Conservation (phyloP, 2,113 vertebrate genomes). For the Phycodurus eques region DNA sequence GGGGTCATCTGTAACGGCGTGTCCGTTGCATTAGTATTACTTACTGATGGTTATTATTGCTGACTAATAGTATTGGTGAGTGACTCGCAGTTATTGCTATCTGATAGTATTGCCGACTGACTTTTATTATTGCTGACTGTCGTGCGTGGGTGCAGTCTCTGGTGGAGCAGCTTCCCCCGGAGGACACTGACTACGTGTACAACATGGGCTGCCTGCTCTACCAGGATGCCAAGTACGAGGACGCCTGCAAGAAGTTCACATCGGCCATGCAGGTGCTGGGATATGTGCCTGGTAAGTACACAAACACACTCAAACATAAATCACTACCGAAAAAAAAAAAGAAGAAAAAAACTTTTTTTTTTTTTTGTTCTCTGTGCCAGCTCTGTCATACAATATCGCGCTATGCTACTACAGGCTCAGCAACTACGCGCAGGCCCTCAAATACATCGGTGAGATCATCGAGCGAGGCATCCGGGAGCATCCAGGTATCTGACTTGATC, state of each 20-base stretch:
- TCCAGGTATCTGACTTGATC: conserved; percentile 63
- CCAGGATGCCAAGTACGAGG: conserved; percentile 86
- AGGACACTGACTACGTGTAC: conserved; percentile 80
- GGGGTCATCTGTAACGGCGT: too few species aligned
- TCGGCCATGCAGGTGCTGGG: conserved; percentile 84
- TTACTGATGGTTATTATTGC: neutral
- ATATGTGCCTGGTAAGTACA: conserved; percentile 76
- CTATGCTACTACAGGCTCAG: conserved; percentile 85
- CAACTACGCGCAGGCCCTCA: conserved; percentile 81
- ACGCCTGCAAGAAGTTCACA: conserved; percentile 84
- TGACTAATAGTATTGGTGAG: neutral
- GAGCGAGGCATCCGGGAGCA: conserved; percentile 87
- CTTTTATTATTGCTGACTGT: neutral
- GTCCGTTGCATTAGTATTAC: too few species aligned
- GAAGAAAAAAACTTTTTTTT: neutral
- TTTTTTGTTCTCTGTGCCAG: conserved; percentile 34
- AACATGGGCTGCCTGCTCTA: conserved; percentile 90
- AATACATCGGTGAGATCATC: conserved; percentile 85
- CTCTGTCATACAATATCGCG: conserved; percentile 90
- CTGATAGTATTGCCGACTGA: neutral
- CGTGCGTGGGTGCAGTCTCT: conserved; percentile 67
- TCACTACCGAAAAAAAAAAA: neutral
- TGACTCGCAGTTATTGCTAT: neutral
- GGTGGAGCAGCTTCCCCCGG: conserved; percentile 84
- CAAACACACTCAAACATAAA: neutral